Base-by-base conservation (phyloP, 2,888 invertebrate genomes). In the Gerris lacustris region DNA sequence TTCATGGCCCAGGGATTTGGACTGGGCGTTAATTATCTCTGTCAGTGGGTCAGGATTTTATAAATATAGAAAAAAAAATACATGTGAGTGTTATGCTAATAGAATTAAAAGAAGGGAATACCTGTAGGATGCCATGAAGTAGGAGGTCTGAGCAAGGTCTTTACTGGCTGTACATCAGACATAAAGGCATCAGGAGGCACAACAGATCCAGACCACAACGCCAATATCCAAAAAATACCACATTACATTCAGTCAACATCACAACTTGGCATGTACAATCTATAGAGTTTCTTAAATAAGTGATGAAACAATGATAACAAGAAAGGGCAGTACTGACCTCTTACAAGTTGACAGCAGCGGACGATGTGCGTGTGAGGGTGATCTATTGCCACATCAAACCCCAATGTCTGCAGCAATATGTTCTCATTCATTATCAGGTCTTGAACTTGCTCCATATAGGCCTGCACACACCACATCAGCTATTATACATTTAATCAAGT, bases 101-200 rank as follows among this genome's bases (percentile, higher is more conserved):
- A 31, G 31, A 31, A 31, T 31, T 31, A 31, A 31, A 31, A 31
- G 31, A 31, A 31, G 31, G 31, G 31, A 15, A 79, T 80, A 92
- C 92, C 92, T 92, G 84, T 98, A 98, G 69, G 97, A 97, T 75
- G 98, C 97, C 89, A 99, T 92, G 84, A 96, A 96, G 83, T 98
- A 99, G 5, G 96, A 96, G 44, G 96, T 96, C 84, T 98, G 96
- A 69, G 96, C 95, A 79, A 98, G 85, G 82, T 97, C 96, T 84
- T 96, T 96, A 80, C 93, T 92, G 73, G 96, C 94, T 94, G 84
- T 47, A 79, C 44, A 70, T 44, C 15, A 31, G 31, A 45, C 18
- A 72, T 18, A 9, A 45, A 68, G 45, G 67, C 69, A 66, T 66
- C 47, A 62, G 62, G 67, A 66, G 43, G n/a, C 66, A 44, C 43